Base-by-base conservation (phyloP, 2,797 vertebrate genomes). In the Phrynocephalus guinanensis region DNA sequence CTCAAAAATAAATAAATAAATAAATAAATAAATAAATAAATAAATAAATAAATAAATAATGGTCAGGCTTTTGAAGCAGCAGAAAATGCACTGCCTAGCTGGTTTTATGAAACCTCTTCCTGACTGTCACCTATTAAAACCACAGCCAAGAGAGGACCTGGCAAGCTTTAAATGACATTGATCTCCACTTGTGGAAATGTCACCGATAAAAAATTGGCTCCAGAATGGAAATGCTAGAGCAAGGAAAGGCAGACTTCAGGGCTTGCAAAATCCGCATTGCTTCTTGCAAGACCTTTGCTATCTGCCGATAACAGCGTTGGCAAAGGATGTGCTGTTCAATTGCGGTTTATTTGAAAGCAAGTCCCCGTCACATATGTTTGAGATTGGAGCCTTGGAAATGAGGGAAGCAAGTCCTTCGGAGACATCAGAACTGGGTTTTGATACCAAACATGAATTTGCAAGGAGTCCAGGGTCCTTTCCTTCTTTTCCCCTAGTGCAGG, bases 121-220 rank as follows among this genome's bases (percentile, higher is more conserved):
- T 50, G 68, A 68, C n/a, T 60, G 22, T 67, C 30, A 13, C 26
- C 50, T 76, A 22, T 67, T 60, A 68, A 85, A 67, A 76, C 50
- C 70, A 33, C 82, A 73, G 50, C 70, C 50, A 73, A 4, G 38
- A 84, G 16, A 28, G 28, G 3, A 67, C n/a, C 56, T 85, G 83
- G 44, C 73, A 85, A 78, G 30, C 84, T 30, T 85, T 60, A 67
- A 13, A 60, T n/a, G 56, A 67, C 26, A 85, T 33, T 38, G 63
- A 33, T 63, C 60, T 63, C 5, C 24, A 28, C 30, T 77, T 77
- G 11, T 63, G 26, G 60, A 84, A 84, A 48, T 77, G 44, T 50
- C 2, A 60, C 50, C 16, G 20, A 28, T 26, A 50, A 22, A 33
- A 63, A 80, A 1, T 20, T 16, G 24, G 56, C 22, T 3, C 50